Conservation (phyloP, 2,113 vertebrate species). For the Eolophus roseicapilla region DNA sequence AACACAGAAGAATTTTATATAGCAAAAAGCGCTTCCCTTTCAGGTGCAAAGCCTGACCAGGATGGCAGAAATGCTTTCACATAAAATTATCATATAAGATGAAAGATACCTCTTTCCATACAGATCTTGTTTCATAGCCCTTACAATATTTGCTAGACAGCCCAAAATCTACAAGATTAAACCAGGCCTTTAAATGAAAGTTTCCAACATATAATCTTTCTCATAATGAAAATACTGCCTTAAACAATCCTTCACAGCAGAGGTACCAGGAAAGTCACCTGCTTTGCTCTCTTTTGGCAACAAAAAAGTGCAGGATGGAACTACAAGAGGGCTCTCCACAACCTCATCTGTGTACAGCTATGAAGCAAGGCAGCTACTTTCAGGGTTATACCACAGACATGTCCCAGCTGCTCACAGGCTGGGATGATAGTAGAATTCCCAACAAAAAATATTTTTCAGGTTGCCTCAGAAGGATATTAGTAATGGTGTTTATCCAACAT, state of each 20-base stretch:
- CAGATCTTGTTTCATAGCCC: background rate
- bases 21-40: background rate
- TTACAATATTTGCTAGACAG: background rate
- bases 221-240: background rate
- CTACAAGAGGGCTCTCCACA: background rate
- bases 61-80: background rate
- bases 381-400: background rate
- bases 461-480: background rate
- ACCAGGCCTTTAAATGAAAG: background rate
- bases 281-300: background rate
- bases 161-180: background rate
- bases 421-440: accelerated
- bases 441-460: background rate
- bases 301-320: background rate
- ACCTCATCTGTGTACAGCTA: background rate
- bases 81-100: background rate
- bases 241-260: background rate
- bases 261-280: background rate
- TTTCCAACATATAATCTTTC: background rate
- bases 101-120: background rate
- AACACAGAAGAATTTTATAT: background rate
- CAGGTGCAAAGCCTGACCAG: background rate
- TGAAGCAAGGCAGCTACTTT: background rate
- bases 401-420: background rate
- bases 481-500: background rate